These are phyloP conservation scores for Falco biarmicus DNA, from an alignment of 2,797 vertebrate genomes.

Conservation along the genomic window DNA sequence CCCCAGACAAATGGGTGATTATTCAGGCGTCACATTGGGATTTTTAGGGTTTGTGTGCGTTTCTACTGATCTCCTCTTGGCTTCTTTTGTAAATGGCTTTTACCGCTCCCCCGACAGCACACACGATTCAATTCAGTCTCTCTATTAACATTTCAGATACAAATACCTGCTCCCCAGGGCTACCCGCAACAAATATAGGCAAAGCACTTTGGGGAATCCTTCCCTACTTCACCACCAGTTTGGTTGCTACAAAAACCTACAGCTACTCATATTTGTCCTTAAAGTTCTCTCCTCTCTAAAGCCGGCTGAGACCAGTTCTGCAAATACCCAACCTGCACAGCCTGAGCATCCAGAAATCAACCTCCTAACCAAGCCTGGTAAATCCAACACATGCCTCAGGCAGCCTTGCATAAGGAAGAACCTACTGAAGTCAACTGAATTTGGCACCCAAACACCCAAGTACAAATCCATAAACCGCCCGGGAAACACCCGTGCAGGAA, in stretches of 20 bases:
- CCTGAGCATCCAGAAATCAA: background rate
- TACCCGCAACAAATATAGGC: background rate
- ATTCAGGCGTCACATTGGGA: conserved; percentile 62
- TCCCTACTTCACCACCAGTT: background rate
- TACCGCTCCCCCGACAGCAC: conserved; percentile 34
- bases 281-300: background rate
- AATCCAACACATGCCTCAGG: background rate
- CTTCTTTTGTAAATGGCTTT: conserved; percentile 64
- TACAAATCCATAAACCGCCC: accelerated
- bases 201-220: background rate
- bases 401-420: background rate
- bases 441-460: background rate
- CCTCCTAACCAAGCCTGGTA: background rate
- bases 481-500: background rate
- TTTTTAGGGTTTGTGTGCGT: conserved; percentile 67
- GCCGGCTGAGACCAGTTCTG: background rate
- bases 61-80: conserved; percentile 59
- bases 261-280: background rate
- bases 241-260: background rate
- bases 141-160: conserved; percentile 54
- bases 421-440: background rate
- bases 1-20: conserved; percentile 62
- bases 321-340: background rate
- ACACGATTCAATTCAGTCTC: conserved; percentile 29
- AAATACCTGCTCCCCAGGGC: conserved; percentile 64